Conservation (phyloP, 1,140 invertebrate genomes). For the Gonioctena quinquepunctata region DNA sequence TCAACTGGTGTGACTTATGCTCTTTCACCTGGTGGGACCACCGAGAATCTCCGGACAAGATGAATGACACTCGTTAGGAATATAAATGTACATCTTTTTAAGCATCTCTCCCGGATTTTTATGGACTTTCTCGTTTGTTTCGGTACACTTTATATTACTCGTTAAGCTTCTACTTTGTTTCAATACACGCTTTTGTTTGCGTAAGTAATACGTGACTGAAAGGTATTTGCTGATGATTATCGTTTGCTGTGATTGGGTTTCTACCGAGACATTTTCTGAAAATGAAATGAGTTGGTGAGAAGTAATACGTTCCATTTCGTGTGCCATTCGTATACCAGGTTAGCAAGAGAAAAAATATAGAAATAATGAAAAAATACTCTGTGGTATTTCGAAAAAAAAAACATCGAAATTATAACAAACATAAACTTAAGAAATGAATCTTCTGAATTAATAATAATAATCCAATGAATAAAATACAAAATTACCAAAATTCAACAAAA, state of each 20-base stretch:
- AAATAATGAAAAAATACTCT: too few relatives aligned
- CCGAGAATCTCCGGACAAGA: conserved; percentile 7
- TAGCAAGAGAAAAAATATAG: too few relatives aligned
- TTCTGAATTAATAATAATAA: too few relatives aligned
- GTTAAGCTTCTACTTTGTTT: conserved; percentile 1
- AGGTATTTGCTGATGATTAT: conserved; percentile 2
- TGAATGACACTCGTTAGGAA: conserved; percentile 10
- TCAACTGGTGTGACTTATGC: conserved; percentile 2
- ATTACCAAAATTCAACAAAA: too few relatives aligned
- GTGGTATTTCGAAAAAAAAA: too few relatives aligned
- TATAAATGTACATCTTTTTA: conserved; percentile 8
- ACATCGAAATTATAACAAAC: too few relatives aligned
- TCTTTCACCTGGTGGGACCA: not conserved
- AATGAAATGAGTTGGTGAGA: not conserved
- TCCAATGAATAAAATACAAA: too few relatives aligned
- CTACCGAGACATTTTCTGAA: not conserved
- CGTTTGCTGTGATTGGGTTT: not conserved
- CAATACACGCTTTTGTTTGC: not conserved
- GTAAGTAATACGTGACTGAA: not conserved
- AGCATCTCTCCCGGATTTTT: not conserved
- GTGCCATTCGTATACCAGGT: not conserved
- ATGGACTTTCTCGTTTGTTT: not conserved
- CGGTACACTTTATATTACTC: not conserved
- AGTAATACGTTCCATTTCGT: not conserved
- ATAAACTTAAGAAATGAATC: too few relatives aligned